phyloP scores from a whole-genome alignment of 2,113 vertebrate genomes.

The Calypte anna region DNA sequence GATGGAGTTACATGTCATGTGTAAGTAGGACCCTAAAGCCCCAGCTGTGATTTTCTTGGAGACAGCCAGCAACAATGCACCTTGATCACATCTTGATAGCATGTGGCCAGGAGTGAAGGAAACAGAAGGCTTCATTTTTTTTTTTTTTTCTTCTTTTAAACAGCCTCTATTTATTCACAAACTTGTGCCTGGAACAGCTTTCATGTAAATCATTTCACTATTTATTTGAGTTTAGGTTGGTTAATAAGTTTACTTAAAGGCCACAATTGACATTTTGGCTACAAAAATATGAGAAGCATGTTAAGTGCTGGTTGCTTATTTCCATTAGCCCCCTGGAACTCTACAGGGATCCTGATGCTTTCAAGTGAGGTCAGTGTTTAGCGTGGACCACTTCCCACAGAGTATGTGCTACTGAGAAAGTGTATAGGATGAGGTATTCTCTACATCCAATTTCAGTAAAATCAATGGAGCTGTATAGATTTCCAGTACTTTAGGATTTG shows the following conservation, averaged over 20 bases:
- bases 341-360: neutral
- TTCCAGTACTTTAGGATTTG: neutral
- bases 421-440: neutral
- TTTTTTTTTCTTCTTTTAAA: neutral
- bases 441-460: neutral
- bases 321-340: neutral
- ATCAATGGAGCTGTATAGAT: neutral
- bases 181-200: slow-evolving; percentile 9
- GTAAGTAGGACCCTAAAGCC: slow-evolving; percentile 12
- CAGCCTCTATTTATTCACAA: slow-evolving; percentile 14
- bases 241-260: slow-evolving; percentile 45
- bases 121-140: neutral
- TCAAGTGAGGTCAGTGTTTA: neutral
- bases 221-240: slow-evolving; percentile 42
- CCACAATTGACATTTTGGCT: neutral
- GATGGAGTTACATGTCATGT: slow-evolving; percentile 45
- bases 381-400: neutral
- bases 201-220: slow-evolving; percentile 33
- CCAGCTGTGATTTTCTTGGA: slow-evolving; percentile 42
- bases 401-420: neutral
- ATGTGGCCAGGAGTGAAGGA: slow-evolving; percentile 25
- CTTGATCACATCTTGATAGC: slow-evolving; percentile 55
- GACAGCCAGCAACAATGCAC: slow-evolving; percentile 25
- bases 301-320: slow-evolving; percentile 18
- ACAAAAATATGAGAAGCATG: slow-evolving; percentile 9